These are phyloP conservation scores for Drosophila antonietae DNA, from an alignment of 2,888 invertebrate species.

Conservation along the genomic window DNA sequence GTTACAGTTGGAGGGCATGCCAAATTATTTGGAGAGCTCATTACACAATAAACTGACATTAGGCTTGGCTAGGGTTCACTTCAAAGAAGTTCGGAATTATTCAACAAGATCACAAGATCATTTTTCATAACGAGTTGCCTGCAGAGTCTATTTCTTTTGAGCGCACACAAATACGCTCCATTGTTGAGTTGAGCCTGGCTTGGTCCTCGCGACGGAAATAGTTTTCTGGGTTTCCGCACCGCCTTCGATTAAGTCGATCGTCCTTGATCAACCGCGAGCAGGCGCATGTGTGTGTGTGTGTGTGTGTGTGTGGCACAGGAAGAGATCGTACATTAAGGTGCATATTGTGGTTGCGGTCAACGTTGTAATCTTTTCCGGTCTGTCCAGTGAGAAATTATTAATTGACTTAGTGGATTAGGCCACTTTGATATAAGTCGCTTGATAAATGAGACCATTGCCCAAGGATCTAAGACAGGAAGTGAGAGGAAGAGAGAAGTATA, in stretches of 20 bases:
- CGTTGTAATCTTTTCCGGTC: constrained; percentile 71
- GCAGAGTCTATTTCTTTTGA: background rate
- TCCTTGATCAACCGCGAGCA: constrained; percentile 23
- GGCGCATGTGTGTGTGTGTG: background rate
- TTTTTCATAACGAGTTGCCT: constrained; percentile 69
- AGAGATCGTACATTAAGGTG: constrained; percentile 1
- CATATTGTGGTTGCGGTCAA: constrained; percentile 49
- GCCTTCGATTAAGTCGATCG: constrained; percentile 47
- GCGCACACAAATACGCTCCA: background rate
- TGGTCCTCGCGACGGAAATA: constrained; percentile 65
- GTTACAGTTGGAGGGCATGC: constrained; percentile 44
- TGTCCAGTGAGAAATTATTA: constrained; percentile 51
- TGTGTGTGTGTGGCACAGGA: constrained; percentile 40
- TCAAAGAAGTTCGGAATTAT: constrained; percentile 62
- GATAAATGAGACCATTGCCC: constrained; percentile 21
- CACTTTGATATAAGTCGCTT: constrained; percentile 24
- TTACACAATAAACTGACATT: constrained; percentile 76
- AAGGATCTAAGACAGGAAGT: constrained; percentile 32
- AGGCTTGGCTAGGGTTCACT: constrained; percentile 31
- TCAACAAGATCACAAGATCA: constrained; percentile 78
- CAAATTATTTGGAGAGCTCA: constrained; percentile 82
- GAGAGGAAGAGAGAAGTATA: background rate
- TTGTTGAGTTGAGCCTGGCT: constrained; percentile 6
- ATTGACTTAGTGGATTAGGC: constrained; percentile 51
- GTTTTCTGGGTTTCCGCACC: constrained; percentile 42